Conservation (phyloP, 1,140 invertebrate species). For the Drosophila bipectinata region DNA sequence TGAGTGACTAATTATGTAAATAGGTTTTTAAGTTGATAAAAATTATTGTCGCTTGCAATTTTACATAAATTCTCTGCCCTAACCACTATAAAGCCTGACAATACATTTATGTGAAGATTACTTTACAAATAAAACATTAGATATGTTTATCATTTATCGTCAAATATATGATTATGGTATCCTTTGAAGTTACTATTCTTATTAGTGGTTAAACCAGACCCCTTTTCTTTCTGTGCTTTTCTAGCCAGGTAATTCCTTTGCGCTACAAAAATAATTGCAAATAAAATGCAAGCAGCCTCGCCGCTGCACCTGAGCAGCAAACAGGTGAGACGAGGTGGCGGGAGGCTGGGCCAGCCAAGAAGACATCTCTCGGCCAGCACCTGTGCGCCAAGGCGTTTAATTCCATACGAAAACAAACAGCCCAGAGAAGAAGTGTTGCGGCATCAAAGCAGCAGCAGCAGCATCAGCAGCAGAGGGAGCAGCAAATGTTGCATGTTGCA, state of each 20-base stretch:
- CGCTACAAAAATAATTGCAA: conserved; percentile 81
- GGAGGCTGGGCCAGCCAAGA: conserved; percentile 33
- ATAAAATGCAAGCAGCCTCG: conserved; percentile 72
- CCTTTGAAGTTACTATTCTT: no score
- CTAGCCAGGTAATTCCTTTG: conserved; percentile 64
- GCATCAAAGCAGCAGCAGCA: conserved; percentile 25
- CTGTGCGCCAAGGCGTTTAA: conserved; percentile 72
- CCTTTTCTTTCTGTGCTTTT: conserved; percentile 25
- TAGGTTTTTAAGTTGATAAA: not conserved
- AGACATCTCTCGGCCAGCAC: conserved; percentile 65
- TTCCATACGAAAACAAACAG: conserved; percentile 79
- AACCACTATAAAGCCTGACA: no score
- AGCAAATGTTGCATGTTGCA: conserved; percentile 73
- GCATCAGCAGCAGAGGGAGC: conserved; percentile 45
- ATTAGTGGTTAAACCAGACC: no score
- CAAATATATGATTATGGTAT: no score
- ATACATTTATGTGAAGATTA: no score
- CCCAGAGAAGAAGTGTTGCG: conserved; percentile 58
- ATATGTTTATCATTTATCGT: no score
- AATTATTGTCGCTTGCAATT: no score
- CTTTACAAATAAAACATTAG: no score
- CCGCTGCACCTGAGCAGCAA: conserved; percentile 63
- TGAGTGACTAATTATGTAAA: not conserved
- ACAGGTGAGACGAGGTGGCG: conserved; percentile 5
- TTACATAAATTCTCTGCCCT: no score